Evolutionary conservation across 2,888 invertebrate species (phyloP).

Genomic region (Drosophila subquinaria): DNA sequence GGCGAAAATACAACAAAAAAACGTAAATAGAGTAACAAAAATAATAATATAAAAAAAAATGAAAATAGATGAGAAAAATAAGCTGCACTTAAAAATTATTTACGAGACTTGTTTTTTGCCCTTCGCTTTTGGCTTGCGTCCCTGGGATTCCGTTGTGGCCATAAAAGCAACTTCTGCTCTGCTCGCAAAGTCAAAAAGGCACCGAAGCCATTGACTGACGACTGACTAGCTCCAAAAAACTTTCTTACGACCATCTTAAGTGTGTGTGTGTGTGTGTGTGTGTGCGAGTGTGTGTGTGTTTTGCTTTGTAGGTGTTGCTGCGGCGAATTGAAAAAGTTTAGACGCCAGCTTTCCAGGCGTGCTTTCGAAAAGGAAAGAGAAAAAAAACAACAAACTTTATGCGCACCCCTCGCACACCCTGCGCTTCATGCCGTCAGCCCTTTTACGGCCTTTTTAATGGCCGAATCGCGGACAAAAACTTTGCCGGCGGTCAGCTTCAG

Average conservation of each 20-base stretch:
- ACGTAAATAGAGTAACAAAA: slow-evolving; percentile 11
- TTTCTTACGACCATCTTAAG: slow-evolving; percentile 32
- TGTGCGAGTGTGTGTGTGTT: slow-evolving; percentile 14
- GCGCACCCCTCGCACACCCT: slow-evolving; percentile 43
- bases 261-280: slow-evolving; percentile 15
- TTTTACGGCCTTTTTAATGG: slow-evolving; percentile 74
- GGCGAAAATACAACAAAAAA: slow-evolving; percentile 16
- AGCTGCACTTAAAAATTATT: slow-evolving; percentile 76
- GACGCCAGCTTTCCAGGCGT: slow-evolving; percentile 39
- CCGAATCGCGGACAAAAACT: slow-evolving; percentile 60
- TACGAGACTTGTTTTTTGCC: slow-evolving; percentile 53
- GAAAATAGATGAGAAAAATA: slow-evolving; percentile 62
- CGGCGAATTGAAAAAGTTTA: slow-evolving; percentile 79
- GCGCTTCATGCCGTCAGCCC: slow-evolving; percentile 36
- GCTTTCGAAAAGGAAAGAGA: background rate
- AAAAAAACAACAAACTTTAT: slow-evolving; percentile 59
- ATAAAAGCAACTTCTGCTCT: slow-evolving; percentile 56
- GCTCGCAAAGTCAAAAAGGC: slow-evolving; percentile 9
- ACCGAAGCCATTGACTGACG: slow-evolving; percentile 63
- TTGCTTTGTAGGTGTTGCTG: slow-evolving; percentile 67
- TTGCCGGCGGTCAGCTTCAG: slow-evolving; percentile 64
- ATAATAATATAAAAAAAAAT: slow-evolving; percentile 20
- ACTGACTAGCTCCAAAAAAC: slow-evolving; percentile 61
- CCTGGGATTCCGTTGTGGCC: slow-evolving; percentile 57
- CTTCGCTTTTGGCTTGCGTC: background rate